Evolutionary conservation across 2,888 invertebrate species (phyloP), one percentile per base, ranked within the genome.

Genomic region (Byasa hedistus): DNA sequence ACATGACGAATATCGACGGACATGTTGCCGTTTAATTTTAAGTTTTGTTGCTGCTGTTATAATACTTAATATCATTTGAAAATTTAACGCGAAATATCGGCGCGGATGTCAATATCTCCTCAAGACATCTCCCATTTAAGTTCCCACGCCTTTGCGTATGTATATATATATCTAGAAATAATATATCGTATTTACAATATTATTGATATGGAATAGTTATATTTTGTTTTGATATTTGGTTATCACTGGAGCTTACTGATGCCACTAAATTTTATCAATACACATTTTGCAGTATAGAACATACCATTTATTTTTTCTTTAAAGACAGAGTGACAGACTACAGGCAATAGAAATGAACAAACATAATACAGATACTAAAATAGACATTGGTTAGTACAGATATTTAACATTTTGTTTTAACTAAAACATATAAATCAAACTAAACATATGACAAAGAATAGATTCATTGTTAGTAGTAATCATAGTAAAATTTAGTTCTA

Each of bases 101-200:
- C 36, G 39, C 39, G 61, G 61, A 66, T 57, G 55, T 66, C 52
- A 39, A 66, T 59, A 44, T 64, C 58, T 52, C 22, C 23, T 54
- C 61, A 44, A 66, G 58, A 66, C 52, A 44, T 61, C 58, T 51
- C 61, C 57, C 52, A 57, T 54, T 23, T 58, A n/a, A 54, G 39
- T 66, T 66, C 61, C 61, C 66, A 66, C 61, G 61, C 54, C 58
- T 58, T 27, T 61, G 22, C 57, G 36, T 56, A 32, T 32, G 10
- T 32, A 32, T 36, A 24, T 24, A 57, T 44, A 60, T 51, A 48
- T 61, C 36, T 23, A 51, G 10, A 52, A 17, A n/a, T 32, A 19
- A n/a, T 52, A 8, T 48, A 5, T 56, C n/a, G 7, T 17, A 48
- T 48, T 62, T 27, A 12, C 19, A 44, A 24, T 27, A 55, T 62